These are phyloP conservation scores for Rana temporaria DNA, from an alignment of 2,113 vertebrate genomes.

Conservation along the genomic window DNA sequence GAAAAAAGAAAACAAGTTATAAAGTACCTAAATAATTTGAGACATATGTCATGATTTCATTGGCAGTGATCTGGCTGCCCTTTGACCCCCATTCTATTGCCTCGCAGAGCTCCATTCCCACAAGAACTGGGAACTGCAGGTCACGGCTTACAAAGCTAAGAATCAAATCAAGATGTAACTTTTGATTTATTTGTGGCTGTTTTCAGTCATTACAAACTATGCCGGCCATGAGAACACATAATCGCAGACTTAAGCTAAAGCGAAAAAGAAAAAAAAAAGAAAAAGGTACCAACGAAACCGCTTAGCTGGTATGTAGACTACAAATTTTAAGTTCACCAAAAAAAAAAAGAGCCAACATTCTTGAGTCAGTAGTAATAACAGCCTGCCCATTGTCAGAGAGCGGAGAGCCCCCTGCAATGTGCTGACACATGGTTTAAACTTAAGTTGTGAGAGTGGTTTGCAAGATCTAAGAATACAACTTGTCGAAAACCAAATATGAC, in stretches of 20 bases:
- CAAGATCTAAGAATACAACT: conserved; percentile 57
- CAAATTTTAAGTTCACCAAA: conserved; percentile 21
- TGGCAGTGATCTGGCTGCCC: conserved; percentile 45
- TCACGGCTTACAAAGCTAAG: conserved; percentile 19
- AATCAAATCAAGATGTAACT: conserved; percentile 50
- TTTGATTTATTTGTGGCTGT: conserved; percentile 50
- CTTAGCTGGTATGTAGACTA: neutral
- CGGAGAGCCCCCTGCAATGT: conserved; percentile 53
- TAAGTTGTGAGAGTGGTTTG: conserved; percentile 53
- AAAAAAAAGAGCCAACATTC: conserved; percentile 22
- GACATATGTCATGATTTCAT: conserved; percentile 54
- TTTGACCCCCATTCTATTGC: conserved; percentile 42
- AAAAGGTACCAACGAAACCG: conserved; percentile 6
- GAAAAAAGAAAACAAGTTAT: conserved; percentile 48
- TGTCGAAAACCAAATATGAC: conserved; percentile 56
- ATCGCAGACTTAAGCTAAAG: conserved; percentile 23
- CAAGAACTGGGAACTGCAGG: conserved; percentile 48
- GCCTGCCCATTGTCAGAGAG: conserved; percentile 46
- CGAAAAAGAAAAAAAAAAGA: neutral
- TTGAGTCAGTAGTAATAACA: conserved; percentile 37
- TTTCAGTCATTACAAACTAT: conserved; percentile 23
- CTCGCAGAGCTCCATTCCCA: conserved; percentile 31
- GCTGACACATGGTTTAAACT: conserved; percentile 53
- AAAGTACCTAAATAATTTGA: conserved; percentile 51
- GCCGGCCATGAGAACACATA: conserved; percentile 24